A percentile compares a stretch with the other conserved stretches of the same genome.
Conservation (phyloP, 2,888 invertebrate species). For the Diarsia dahlii region DNA sequence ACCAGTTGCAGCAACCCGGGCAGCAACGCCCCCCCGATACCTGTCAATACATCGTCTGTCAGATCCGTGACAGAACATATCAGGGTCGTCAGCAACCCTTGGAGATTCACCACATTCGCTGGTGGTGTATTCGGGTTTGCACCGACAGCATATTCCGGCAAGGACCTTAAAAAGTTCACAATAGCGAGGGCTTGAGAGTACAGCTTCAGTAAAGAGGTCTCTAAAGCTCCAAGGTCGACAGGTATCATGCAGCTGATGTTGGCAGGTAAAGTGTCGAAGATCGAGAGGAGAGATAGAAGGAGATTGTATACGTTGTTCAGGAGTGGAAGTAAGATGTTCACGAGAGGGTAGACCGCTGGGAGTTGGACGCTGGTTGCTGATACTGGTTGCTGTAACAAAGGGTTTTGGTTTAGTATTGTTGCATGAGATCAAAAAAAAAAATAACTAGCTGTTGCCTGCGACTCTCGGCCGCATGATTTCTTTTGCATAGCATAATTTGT, state of each 20-base stretch:
- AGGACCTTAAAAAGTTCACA: slow-evolving; percentile 82
- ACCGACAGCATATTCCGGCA: slow-evolving; percentile 85
- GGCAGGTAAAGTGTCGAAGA: slow-evolving; percentile 86
- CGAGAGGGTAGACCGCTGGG: slow-evolving; percentile 87
- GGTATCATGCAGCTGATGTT: slow-evolving; percentile 85
- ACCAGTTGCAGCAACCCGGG: slow-evolving; percentile 84
- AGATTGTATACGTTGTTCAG: slow-evolving; percentile 88
- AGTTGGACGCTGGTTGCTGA: slow-evolving; percentile 80
- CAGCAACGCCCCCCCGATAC: slow-evolving; percentile 83
- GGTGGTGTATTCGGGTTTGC: slow-evolving; percentile 82
- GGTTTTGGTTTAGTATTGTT: neutral
- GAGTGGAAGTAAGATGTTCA: slow-evolving; percentile 85
- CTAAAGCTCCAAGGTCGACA: slow-evolving; percentile 84
- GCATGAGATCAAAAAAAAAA: no score
- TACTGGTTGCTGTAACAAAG: slow-evolving; percentile 70
- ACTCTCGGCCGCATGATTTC: no score
- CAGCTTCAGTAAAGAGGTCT: slow-evolving; percentile 84
- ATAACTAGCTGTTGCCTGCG: no score
- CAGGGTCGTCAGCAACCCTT: slow-evolving; percentile 79
- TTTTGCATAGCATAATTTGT: no score
- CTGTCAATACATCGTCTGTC: slow-evolving; percentile 80
- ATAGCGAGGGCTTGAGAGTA: slow-evolving; percentile 87
- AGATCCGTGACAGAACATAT: slow-evolving; percentile 78
- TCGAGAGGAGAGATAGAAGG: slow-evolving; percentile 84
- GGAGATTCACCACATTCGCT: slow-evolving; percentile 75